Conservation (phyloP, 2,797 vertebrate species). For the Rhinogobio ventralis region DNA sequence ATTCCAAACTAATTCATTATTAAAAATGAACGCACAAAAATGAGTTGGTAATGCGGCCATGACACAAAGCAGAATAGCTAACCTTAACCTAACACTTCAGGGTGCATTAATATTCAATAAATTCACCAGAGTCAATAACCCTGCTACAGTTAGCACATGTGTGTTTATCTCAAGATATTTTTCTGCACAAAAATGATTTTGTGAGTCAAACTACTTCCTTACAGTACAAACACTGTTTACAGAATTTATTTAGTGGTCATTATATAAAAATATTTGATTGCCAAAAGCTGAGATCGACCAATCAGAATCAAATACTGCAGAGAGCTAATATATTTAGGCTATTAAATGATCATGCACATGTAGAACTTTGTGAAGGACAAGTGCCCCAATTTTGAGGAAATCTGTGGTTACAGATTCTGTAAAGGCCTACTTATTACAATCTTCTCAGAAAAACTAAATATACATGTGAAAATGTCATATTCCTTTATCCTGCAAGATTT, state of each 20-base stretch:
- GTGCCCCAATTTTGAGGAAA: not conserved
- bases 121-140: not conserved
- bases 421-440: not conserved
- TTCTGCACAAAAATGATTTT: not conserved
- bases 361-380: not conserved
- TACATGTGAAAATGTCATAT: not conserved
- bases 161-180: not conserved
- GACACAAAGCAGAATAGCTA: not conserved
- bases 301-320: not conserved
- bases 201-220: not conserved
- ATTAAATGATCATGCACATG: not conserved
- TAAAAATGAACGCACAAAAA: not conserved
- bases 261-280: not conserved
- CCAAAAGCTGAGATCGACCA: not conserved
- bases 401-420: not conserved
- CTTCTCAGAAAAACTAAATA: not conserved
- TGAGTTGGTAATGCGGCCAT: not conserved
- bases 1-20: not conserved
- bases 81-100: not conserved
- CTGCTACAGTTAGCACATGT: not conserved
- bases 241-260: not conserved
- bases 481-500: not conserved
- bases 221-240: not conserved
- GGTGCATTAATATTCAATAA: slow-evolving; percentile 7
- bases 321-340: not conserved